Evolutionary conservation across 1,140 invertebrate species (phyloP), one percentile per base, ranked within the genome.

Genomic region (Zaprionus kolodkinae): DNA sequence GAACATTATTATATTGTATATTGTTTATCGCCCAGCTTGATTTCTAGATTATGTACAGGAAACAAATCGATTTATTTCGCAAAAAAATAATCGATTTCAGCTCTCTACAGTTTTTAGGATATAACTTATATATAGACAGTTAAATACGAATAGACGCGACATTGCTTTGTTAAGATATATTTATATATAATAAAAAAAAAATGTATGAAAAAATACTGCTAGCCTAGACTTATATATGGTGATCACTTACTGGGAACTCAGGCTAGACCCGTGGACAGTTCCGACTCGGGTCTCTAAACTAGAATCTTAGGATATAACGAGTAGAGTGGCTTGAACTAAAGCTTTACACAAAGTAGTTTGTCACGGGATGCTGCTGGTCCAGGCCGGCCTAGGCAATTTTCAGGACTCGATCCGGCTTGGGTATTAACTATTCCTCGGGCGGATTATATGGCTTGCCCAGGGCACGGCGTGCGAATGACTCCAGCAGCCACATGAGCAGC

Each of bases 401-500:
- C 3, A 66, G 30, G 27, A 4, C 30, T 3, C 25, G 36, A 10
- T 15, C 50, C 4, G 11, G 11, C 21, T n/a, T n/a, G 40, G 15
- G 12, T 43, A 10, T 3, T 3, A 13, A 10, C 50, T 77, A 86
- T 52, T 87, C 67, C 13, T 78, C 83, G 3, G 82, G 62, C 1
- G 79, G 79, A 21, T 54, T 73, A 2, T 72, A 69, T 3, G 78
- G 78, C 12, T 71, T 77, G 10, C 69, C 59, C 40, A 92, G 55
- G 1, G 67, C 30, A 13, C 82, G 75, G 3, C 91, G 78, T 7
- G 86, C 56, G 6, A 56, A 5, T 9, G 81, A 87, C 43, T 92
- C 91, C 7, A 59, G 1, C 0, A 87, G 9, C 91, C 91, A 92
- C 15, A 92, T 57, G 12, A 91, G 33, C 33, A 92, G 45, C 0